Percentiles rank a stretch among this genome's conserved stretches.
Conservation (phyloP, 2,888 invertebrate species). For the Drosophila basisetae region DNA sequence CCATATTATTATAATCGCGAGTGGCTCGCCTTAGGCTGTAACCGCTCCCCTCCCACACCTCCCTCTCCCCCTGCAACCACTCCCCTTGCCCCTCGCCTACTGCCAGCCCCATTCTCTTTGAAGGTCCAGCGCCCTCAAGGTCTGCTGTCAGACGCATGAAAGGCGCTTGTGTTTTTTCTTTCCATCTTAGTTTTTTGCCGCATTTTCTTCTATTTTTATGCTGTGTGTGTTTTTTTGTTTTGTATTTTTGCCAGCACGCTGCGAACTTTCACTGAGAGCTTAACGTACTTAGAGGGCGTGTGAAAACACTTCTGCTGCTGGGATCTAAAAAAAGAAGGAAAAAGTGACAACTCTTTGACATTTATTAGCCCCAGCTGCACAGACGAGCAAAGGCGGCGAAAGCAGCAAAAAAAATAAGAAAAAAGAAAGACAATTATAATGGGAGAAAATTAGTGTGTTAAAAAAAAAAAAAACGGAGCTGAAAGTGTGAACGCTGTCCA, state of each 20-base stretch:
- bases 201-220: conserved; percentile 27
- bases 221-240: conserved; percentile 15
- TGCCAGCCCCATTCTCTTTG: conserved; percentile 1
- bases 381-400: conserved; percentile 44
- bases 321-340: conserved; percentile 8
- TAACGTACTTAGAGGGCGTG: conserved; percentile 62
- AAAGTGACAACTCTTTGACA: conserved; percentile 69
- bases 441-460: conserved; percentile 1
- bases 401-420: conserved; percentile 15
- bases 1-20: conserved; percentile 74
- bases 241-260: conserved; percentile 19
- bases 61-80: background rate
- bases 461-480: background rate
- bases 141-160: conserved; percentile 52
- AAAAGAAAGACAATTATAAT: conserved; percentile 56
- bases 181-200: conserved; percentile 22
- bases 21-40: conserved; percentile 44
- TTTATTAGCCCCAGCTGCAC: conserved; percentile 72
- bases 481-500: conserved; percentile 33
- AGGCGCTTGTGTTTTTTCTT: background rate
- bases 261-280: conserved; percentile 59
- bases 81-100: background rate
- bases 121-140: conserved; percentile 34
- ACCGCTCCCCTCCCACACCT: too few relatives aligned
- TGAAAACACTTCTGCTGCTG: conserved; percentile 55